Base-by-base conservation (phyloP, 2,113 vertebrate genomes). In the Nyctereutes procyonoides region DNA sequence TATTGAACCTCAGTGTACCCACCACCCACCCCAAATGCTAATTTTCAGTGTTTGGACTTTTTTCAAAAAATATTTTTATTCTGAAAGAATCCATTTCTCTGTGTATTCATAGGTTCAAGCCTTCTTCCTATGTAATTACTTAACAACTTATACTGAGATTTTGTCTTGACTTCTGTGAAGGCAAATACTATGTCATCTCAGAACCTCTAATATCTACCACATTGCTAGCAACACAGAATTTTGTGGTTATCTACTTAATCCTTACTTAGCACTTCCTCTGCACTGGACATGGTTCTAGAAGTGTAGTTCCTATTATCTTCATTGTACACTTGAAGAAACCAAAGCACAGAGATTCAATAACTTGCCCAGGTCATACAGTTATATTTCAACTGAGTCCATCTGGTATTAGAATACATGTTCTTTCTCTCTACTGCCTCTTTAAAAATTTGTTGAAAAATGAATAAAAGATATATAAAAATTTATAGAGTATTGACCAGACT, bases 381-480 rank as follows among this genome's bases (percentile, higher is more conserved):
- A 95, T 83, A 85, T 95, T 90, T 90, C 19, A 95, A n/a, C 48
- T 24, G 65, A 91, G n/a, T 74, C 32, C 5, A 8, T 76, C 65
- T 74, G 20, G 5, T 87, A 51, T 12, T 60, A 84, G 48, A 92
- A 82, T 58, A 74, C 15, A 38, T 83, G 8, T 48, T 95, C 53
- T 65, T 73, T 65, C 5, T 77, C 30, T 88, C 22, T 86, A 20
- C 24, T 58, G 8, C 19, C 28, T 93, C n/a, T 63, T 69, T 90
- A 88, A 10, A 71, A 30, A 91, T 11, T 63, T 86, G 62, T 63
- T 74, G 53, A 32, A 65, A 96, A 89, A 30, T 69, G 24, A 86
- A 79, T 96, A 74, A 85, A 76, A 69, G n/a, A 20, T 69, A 62
- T 85, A 43, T 90, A 60, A 9, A 24, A 60, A 55, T 56, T 87